phyloP scores from a whole-genome alignment of 2,113 vertebrate genomes.

The Nycticebus coucang region DNA sequence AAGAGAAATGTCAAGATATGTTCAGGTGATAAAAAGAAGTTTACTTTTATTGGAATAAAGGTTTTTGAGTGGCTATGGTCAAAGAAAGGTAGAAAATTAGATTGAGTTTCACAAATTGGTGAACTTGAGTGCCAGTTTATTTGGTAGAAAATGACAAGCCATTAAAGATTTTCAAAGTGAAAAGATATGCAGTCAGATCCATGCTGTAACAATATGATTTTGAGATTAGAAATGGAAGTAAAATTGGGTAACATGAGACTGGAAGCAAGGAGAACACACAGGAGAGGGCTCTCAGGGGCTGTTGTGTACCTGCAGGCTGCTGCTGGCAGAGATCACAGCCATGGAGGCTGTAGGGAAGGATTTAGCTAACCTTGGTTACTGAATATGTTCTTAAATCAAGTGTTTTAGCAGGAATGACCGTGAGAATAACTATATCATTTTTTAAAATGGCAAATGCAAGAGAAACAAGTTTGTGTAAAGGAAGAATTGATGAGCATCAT shows the following conservation, averaged over 20 bases:
- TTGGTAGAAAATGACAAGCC: not conserved
- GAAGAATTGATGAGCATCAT: not conserved
- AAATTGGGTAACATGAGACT: not conserved
- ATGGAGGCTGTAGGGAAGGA: not conserved
- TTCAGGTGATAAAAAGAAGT: not conserved
- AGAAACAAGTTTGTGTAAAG: not conserved
- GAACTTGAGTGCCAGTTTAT: not conserved
- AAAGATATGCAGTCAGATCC: not conserved
- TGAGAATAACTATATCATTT: not conserved
- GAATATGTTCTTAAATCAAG: not conserved
- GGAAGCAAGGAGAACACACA: not conserved
- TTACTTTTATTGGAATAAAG: not conserved
- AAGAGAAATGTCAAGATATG: constrained; percentile 6
- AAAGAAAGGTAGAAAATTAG: not conserved
- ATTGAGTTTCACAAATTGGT: not conserved
- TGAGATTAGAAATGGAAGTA: not conserved
- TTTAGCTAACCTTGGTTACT: not conserved
- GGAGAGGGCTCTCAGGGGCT: fast-evolving
- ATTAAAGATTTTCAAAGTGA: not conserved
- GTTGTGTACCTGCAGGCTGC: fast-evolving
- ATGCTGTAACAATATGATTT: not conserved
- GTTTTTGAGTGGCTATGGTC: not conserved
- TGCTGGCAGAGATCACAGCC: not conserved
- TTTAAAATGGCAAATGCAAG: not conserved
- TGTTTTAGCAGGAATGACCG: not conserved